phyloP scores from a whole-genome alignment of 2,797 vertebrate genomes.

The Myoxocephalus aenaeus region DNA sequence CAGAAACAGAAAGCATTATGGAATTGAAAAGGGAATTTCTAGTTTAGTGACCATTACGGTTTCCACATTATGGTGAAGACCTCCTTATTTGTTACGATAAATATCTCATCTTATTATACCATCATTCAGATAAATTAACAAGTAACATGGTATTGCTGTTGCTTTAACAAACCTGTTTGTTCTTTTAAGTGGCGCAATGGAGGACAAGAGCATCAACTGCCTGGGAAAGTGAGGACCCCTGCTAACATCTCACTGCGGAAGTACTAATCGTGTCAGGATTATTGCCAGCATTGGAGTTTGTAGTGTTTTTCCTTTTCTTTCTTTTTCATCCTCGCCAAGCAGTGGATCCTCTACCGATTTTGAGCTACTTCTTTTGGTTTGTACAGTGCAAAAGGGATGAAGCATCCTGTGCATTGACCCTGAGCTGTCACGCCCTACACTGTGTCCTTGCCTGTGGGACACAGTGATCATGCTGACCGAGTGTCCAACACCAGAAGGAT shows the following conservation, averaged over 20 bases:
- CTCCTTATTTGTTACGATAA: conserved; percentile 48
- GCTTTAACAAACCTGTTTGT: conserved; percentile 37
- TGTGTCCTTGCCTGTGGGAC: conserved; percentile 64
- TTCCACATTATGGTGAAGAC: conserved; percentile 15
- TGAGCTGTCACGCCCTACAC: conserved; percentile 45
- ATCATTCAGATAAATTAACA: conserved; percentile 25
- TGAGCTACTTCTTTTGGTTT: conserved; percentile 16
- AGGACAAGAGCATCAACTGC: conserved; percentile 34
- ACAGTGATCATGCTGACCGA: conserved; percentile 90
- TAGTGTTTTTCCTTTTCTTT: conserved; percentile 4
- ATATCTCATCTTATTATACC: conserved; percentile 14
- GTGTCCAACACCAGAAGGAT: conserved; percentile 81
- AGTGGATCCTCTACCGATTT: conserved; percentile 5
- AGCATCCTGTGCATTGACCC: conserved; percentile 45
- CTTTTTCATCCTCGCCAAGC: conserved; percentile 2
- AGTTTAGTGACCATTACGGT: neutral
- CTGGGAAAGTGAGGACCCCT: conserved; percentile 41
- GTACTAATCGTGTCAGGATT: conserved; percentile 65
- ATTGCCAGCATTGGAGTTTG: conserved; percentile 41
- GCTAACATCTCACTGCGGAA: conserved; percentile 54
- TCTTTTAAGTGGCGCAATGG: conserved; percentile 26
- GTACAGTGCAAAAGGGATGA: conserved; percentile 41
- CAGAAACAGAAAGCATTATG: conserved; percentile 6
- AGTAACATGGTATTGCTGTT: conserved; percentile 21
- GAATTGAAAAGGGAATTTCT: conserved; percentile 6